phyloP scores from a whole-genome alignment of 2,113 vertebrate genomes.

The Penelope pileata region DNA sequence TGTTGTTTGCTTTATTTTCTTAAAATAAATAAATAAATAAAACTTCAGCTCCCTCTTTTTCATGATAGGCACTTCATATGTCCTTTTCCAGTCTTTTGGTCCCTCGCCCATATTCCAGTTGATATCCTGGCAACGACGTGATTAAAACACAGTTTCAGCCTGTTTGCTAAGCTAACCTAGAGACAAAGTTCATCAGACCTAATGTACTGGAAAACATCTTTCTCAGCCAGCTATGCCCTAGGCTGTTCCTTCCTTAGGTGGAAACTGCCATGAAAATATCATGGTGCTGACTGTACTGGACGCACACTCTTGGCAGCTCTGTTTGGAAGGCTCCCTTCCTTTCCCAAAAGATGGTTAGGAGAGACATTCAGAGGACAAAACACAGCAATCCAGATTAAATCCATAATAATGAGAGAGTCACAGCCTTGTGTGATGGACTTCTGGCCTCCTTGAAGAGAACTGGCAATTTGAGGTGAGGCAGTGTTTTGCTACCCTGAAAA shows the following conservation, averaged over 20 bases:
- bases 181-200: background rate
- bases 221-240: background rate
- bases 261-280: background rate
- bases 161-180: background rate
- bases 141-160: background rate
- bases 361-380: background rate
- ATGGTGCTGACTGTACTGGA: background rate
- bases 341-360: background rate
- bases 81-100: background rate
- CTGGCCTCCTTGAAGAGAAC: background rate
- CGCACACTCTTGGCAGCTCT: background rate
- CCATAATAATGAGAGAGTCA: background rate
- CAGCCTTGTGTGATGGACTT: background rate
- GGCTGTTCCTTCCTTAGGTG: background rate
- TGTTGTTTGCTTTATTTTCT: fast-evolving
- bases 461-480: background rate
- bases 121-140: background rate
- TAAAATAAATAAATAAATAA: background rate
- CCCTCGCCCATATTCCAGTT: background rate
- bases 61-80: background rate
- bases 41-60: background rate
- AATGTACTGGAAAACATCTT: background rate
- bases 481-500: background rate
- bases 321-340: background rate
- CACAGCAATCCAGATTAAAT: background rate